Evolutionary conservation across 2,888 invertebrate species (phyloP).

Genomic region (Drosophila glabriapex): DNA sequence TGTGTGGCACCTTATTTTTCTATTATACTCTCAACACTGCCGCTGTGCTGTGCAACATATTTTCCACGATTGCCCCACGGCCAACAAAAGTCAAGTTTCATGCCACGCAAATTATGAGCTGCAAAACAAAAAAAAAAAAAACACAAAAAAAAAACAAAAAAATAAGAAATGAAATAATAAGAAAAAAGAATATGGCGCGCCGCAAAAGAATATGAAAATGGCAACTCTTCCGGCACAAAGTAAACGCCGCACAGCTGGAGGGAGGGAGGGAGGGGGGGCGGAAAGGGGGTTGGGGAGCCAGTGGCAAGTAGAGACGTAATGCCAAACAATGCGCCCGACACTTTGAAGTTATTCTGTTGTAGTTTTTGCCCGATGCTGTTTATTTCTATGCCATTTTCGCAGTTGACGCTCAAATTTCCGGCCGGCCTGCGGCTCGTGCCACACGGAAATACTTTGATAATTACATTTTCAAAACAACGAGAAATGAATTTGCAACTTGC

Average conservation of each 20-base stretch:
- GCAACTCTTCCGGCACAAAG: slow-evolving; percentile 69
- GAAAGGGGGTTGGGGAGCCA: background rate
- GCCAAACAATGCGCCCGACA: slow-evolving; percentile 53
- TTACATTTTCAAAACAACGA: slow-evolving; percentile 70
- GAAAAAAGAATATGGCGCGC: slow-evolving; percentile 39
- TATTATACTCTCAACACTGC: slow-evolving; percentile 72
- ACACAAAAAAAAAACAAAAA: slow-evolving; percentile 6
- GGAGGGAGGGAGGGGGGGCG: background rate
- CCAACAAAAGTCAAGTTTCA: slow-evolving; percentile 58
- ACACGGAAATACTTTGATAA: slow-evolving; percentile 72
- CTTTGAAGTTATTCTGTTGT: slow-evolving; percentile 60
- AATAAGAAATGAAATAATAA: slow-evolving; percentile 14
- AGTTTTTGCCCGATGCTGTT: slow-evolving; percentile 34
- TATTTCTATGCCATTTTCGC: slow-evolving; percentile 54
- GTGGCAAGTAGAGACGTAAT: background rate
- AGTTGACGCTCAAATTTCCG: slow-evolving; percentile 75
- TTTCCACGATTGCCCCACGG: slow-evolving; percentile 42
- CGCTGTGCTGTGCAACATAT: slow-evolving; percentile 59
- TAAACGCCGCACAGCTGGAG: background rate
- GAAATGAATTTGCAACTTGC: slow-evolving; percentile 31
- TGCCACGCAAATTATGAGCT: slow-evolving; percentile 77
- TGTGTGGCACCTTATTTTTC: slow-evolving; percentile 81
- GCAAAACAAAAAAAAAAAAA: slow-evolving; percentile 18
- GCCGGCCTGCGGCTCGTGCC: slow-evolving; percentile 48
- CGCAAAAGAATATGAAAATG: slow-evolving; percentile 69